A percentile compares a stretch with the other conserved stretches of the same genome.
These are phyloP conservation scores for Pterocles burchelli DNA, from an alignment of 2,113 vertebrate genomes.

Conservation along the genomic window DNA sequence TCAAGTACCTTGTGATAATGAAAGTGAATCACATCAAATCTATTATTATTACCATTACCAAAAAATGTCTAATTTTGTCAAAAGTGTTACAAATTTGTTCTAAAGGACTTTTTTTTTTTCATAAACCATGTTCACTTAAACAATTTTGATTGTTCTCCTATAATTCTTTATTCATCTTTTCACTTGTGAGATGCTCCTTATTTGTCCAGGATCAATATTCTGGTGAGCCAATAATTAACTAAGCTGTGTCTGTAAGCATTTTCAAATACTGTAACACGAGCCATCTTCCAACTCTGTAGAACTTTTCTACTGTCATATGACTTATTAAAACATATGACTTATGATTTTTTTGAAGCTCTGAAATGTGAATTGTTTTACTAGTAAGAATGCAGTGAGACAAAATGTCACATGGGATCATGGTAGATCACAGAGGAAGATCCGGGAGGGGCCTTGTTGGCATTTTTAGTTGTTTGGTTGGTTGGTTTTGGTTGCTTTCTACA, in stretches of 20 bases:
- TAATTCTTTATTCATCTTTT: neutral
- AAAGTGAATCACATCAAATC: neutral
- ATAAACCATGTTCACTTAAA: neutral
- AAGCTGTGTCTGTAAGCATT: neutral
- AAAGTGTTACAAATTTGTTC: neutral
- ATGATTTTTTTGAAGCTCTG: neutral
- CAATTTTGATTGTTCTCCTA: neutral
- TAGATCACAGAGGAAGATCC: neutral
- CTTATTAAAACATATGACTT: neutral
- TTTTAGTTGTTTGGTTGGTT: neutral
- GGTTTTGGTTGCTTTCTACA: neutral
- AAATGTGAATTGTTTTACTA: neutral
- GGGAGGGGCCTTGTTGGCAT: rapidly evolving
- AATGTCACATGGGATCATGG: neutral
- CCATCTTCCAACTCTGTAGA: neutral
- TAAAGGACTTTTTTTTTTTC: neutral
- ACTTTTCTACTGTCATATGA: neutral
- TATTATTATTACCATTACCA: neutral
- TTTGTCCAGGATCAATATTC: neutral
- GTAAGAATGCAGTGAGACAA: neutral
- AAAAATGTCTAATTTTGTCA: neutral
- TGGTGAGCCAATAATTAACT: neutral
- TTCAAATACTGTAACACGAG: neutral
- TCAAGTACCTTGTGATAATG: neutral
- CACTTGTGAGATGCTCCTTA: neutral